Conservation (phyloP, 2,113 vertebrate species). For the Excalfactoria chinensis region DNA sequence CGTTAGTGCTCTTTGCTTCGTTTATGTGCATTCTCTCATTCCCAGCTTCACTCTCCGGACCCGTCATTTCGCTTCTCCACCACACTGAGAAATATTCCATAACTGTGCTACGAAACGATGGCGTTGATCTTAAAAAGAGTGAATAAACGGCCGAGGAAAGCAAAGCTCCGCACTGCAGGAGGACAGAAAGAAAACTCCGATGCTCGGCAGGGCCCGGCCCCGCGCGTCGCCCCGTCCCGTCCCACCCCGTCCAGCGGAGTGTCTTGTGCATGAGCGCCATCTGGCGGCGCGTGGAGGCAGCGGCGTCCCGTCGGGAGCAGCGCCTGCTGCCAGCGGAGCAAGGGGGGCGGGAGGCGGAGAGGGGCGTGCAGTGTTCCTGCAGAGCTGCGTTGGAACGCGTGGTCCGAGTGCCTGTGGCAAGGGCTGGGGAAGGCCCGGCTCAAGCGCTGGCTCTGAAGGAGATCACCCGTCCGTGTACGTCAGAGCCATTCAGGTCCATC, state of each 20-base stretch:
- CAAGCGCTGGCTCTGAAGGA: neutral
- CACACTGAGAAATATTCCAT: fast-evolving
- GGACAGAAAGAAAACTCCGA: neutral
- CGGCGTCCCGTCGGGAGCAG: neutral
- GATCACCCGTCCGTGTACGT: too few species aligned
- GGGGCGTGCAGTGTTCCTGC: too few species aligned
- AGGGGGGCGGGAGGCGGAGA: too few species aligned
- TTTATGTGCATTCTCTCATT: neutral
- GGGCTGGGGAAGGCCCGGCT: neutral
- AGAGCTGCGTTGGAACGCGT: too few species aligned
- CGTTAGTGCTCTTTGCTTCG: neutral
- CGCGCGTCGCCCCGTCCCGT: too few species aligned
- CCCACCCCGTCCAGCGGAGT: neutral
- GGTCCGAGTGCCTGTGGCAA: neutral
- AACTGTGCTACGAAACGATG: neutral
- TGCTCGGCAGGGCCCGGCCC: neutral
- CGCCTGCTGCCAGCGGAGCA: neutral
- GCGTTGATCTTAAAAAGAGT: neutral
- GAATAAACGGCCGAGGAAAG: too few species aligned
- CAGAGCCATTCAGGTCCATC: neutral
- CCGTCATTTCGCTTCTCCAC: neutral
- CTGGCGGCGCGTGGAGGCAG: conserved; percentile 43
- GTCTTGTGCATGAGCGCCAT: conserved; percentile 75
- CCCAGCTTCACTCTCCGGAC: neutral
- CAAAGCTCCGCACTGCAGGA: neutral